Evolutionary conservation across 2,113 vertebrate species (phyloP), one percentile per base, ranked within the genome.

Genomic region (Hystrix brachyura): DNA sequence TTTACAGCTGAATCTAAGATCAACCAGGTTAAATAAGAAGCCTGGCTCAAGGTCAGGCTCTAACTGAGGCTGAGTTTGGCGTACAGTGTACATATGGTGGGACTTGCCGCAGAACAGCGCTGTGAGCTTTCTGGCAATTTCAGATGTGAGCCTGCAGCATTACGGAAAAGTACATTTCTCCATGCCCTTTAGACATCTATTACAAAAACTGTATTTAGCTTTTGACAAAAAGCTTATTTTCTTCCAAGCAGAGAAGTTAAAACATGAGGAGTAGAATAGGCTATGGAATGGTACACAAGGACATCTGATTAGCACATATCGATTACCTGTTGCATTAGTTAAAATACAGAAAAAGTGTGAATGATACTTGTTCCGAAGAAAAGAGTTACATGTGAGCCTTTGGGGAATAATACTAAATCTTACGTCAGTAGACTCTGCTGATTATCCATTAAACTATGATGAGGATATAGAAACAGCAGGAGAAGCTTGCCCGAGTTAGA

Each of bases 141-240:
- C 7, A 59, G 43, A 59, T 64, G 12, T 15, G 38, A 90, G 15
- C 46, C 13, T 48, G 21, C 29, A 78, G 14, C 57, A 78, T 64
- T 93, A 62, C 69, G 46, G 59, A 74, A 93, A 72, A 74, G 38
- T 67, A 62, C 15, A 57, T 88, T 81, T 94, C 23, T 67, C 25
- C 87, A 21, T 48, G 27, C 21, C 62, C 32, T 93, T 9, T 55
- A 91, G 90, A 78, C n/a, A 69, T 79, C 13, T 84, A 25, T 82
- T 55, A 57, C n/a, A 67, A 93, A 90, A 96, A n/a, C 19, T 92
- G 43, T 14, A 59, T 80, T 94, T 84, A 88, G 13, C 43, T 84
- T 95, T 91, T 76, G 65, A 81, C 85, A 96, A 80, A 84, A 82
- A 64, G 38, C 38, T 46, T 21, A 17, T 51, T 78, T 93, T 65